These are phyloP conservation scores for Heliocidaris tuberculata DNA, from an alignment of 35 echinoderm and acorn worm species.

Conservation along the genomic window DNA sequence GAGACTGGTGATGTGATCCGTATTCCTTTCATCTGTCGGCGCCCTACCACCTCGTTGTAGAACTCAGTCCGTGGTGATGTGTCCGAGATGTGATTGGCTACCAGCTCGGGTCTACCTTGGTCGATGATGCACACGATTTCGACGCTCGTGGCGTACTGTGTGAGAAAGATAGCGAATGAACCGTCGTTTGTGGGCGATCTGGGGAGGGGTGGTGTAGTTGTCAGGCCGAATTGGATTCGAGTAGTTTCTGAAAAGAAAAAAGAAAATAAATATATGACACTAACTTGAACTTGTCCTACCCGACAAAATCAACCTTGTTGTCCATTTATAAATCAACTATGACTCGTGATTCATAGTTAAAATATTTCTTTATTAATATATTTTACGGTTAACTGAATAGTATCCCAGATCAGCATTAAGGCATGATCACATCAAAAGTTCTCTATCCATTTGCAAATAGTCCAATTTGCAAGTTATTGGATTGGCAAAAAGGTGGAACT, in stretches of 20 bases:
- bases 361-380: too few relatives aligned
- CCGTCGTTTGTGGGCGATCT: neutral
- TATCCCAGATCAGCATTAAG: too few relatives aligned
- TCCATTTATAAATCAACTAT: too few relatives aligned
- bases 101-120: neutral
- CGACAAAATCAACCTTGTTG: too few relatives aligned
- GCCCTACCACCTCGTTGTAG: neutral
- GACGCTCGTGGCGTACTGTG: neutral
- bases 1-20: neutral
- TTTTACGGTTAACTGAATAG: too few relatives aligned
- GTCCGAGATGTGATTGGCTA: slow-evolving; percentile 15
- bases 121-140: neutral
- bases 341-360: too few relatives aligned
- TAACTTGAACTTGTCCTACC: too few relatives aligned
- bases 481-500: too few relatives aligned
- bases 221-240: neutral
- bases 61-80: neutral
- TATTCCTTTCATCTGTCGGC: neutral
- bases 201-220: neutral
- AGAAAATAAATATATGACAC: too few relatives aligned
- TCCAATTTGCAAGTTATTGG: too few relatives aligned
- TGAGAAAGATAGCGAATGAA: neutral
- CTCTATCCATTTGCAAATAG: too few relatives aligned
- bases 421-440: too few relatives aligned
- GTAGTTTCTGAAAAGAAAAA: slow-evolving; percentile 23